Conservation (phyloP, 2,113 vertebrate species). For the Anolis carolinensis region DNA sequence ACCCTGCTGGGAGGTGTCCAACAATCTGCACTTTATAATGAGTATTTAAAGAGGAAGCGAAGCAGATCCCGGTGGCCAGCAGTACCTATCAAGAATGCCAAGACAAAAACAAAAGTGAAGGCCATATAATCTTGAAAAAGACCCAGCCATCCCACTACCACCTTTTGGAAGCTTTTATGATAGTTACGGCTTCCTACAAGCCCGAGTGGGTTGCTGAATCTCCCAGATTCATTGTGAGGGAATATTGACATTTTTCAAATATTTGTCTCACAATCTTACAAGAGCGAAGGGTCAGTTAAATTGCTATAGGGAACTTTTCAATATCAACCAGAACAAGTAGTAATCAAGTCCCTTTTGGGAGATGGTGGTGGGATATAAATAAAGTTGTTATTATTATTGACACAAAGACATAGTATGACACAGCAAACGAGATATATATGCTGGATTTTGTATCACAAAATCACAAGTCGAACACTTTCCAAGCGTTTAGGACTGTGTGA, state of each 20-base stretch:
- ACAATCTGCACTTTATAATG: conserved; percentile 86
- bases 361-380: too few species aligned
- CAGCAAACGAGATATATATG: too few species aligned
- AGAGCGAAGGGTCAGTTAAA: background rate
- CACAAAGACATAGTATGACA: too few species aligned
- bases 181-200: background rate
- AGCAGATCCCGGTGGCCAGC: conserved; percentile 84
- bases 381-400: too few species aligned
- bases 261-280: too few species aligned
- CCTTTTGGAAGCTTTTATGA: background rate
- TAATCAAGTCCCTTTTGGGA: too few species aligned
- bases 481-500: too few species aligned
- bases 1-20: conserved; percentile 89
- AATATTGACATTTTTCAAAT: too few species aligned
- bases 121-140: background rate
- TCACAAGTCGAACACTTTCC: too few species aligned
- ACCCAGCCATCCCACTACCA: background rate
- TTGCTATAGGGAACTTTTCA: background rate
- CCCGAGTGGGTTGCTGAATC: background rate
- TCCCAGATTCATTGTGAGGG: too few species aligned
- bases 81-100: conserved; percentile 78
- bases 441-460: too few species aligned
- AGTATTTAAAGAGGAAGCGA: conserved; percentile 84
- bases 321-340: background rate
- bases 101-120: background rate